Conservation (phyloP, 2,888 invertebrate genomes). For the Tortricodes alternella region DNA sequence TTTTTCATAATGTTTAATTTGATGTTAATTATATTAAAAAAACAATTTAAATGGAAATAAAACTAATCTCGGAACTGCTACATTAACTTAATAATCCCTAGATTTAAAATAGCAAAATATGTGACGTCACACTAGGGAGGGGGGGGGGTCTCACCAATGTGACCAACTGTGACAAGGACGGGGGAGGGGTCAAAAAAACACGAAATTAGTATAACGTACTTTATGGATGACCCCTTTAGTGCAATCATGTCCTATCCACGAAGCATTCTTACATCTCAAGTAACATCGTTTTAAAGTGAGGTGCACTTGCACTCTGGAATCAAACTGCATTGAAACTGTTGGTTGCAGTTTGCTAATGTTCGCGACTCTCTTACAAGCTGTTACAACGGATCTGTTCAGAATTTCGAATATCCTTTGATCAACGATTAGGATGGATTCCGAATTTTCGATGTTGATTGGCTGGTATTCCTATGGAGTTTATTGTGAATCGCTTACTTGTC, state of each 20-base stretch:
- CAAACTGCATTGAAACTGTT: conserved; percentile 52
- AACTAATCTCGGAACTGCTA: no score
- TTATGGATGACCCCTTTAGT: no score
- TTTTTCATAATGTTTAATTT: no score
- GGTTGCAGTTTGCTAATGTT: background rate
- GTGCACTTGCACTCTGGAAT: conserved; percentile 54
- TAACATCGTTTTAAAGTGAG: conserved; percentile 47
- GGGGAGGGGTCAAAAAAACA: no score
- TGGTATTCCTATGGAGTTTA: background rate
- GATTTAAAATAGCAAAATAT: no score
- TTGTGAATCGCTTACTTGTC: background rate
- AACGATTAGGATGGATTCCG: background rate
- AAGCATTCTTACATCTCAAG: conserved; percentile 37
- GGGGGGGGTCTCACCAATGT: no score
- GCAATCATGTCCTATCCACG: background rate
- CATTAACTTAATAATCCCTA: no score
- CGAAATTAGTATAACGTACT: no score
- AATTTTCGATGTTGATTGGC: background rate
- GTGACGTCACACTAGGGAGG: no score
- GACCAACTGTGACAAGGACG: no score
- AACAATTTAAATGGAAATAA: no score
- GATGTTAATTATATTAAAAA: no score
- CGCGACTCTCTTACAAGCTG: background rate
- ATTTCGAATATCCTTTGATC: background rate
- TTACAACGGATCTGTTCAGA: background rate